Conservation (phyloP, 37 sponge, comb jelly and placozoan genomes). For the Ephydatia muelleri region DNA sequence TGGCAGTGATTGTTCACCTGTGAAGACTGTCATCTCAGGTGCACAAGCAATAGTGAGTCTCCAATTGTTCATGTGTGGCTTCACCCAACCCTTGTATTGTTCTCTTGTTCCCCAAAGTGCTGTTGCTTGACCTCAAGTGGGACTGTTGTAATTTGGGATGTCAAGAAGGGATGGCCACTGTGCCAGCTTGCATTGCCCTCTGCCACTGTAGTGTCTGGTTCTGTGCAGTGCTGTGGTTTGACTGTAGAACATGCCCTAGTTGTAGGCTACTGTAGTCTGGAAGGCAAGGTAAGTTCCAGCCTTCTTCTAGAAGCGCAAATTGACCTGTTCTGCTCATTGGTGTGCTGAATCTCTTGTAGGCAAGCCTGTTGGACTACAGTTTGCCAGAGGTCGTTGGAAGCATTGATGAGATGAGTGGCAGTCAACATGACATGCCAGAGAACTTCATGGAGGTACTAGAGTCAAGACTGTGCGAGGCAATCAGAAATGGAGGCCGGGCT, state of each 20-base stretch:
- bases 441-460: not conserved
- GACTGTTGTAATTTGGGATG: conserved; percentile 35
- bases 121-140: conserved; percentile 14
- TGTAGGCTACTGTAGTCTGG: too few species aligned
- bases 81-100: not conserved
- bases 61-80: not conserved
- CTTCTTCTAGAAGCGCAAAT: too few species aligned
- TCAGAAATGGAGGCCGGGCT: not conserved
- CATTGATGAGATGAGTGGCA: too few species aligned
- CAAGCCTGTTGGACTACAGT: too few species aligned
- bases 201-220: not conserved
- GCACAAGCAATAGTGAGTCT: not conserved
- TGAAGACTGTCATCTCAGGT: not conserved
- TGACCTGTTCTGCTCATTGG: too few species aligned
- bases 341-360: not conserved
- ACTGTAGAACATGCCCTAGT: too few species aligned
- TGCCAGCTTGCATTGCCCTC: conserved; percentile 17
- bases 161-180: conserved; percentile 2
- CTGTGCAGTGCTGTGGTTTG: not conserved
- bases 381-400: too few species aligned
- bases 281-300: too few species aligned
- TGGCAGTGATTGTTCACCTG: too few species aligned
- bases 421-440: too few species aligned
- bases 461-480: not conserved
- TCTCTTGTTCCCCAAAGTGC: not conserved